Evolutionary conservation across 2,113 vertebrate species (phyloP).

Genomic region (Tylochromis polylepis): DNA sequence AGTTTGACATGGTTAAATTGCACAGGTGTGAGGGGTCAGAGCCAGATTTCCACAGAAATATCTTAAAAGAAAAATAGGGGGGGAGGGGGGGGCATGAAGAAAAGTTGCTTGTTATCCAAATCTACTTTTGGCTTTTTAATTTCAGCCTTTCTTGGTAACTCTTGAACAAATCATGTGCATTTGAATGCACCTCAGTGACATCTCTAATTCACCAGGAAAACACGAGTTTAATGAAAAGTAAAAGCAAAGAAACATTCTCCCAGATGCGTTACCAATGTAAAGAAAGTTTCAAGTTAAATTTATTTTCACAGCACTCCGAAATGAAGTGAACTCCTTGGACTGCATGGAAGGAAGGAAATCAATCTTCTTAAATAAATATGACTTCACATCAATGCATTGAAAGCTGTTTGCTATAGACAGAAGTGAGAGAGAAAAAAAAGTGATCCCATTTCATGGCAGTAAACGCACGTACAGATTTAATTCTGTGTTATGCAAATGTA

Average conservation of each 20-base stretch:
- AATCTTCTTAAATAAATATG: constrained; percentile 54
- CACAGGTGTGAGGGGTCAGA: not conserved
- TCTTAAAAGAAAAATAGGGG: not conserved
- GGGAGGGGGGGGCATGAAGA: not conserved
- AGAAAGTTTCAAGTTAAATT: constrained; percentile 7
- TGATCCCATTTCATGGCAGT: not conserved
- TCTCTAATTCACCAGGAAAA: not conserved
- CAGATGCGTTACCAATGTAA: not conserved
- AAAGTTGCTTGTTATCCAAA: not conserved
- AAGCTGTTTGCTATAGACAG: not conserved
- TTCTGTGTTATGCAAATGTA: constrained; percentile 57
- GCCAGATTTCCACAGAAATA: not conserved
- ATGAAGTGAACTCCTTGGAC: constrained; percentile 2
- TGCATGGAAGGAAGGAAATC: constrained; percentile 15
- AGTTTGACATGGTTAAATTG: not conserved
- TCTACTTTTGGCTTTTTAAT: not conserved
- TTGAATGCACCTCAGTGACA: not conserved
- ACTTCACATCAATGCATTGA: not conserved
- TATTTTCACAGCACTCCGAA: not conserved
- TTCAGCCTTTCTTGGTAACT: not conserved
- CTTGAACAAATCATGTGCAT: not conserved
- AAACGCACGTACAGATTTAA: constrained; percentile 22
- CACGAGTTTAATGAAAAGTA: not conserved
- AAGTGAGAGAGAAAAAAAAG: not conserved
- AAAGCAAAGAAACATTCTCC: not conserved